Evolutionary conservation across 2,888 invertebrate genomes (phyloP), one percentile per base, ranked within the genome.

Genomic region (Villa cingulata): DNA sequence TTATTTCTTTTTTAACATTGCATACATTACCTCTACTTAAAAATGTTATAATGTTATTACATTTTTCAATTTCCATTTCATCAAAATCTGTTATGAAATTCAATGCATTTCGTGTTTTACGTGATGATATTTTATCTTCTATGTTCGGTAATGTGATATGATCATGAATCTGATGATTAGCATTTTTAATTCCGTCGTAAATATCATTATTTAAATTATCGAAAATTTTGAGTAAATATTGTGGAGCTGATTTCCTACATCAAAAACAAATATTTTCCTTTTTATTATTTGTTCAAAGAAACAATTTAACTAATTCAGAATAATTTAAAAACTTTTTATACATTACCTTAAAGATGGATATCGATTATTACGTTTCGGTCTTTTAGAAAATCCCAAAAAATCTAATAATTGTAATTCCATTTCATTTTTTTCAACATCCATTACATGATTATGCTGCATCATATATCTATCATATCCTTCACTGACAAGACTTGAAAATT

Each of bases 31-130:
- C 82, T 70, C 83, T 83, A 63, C 87, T 87, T 55, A 86, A 81
- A 70, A 94, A 92, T 58, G 90, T 91, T 78, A 92, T 86, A 59
- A 95, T 91, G 59, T 88, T 82, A 72, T 95, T 94, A 64, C 91
- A 89, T 60, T 85, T 82, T 59, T 87, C 84, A 56, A 92, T 86
- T 51, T 86, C 84, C 56, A 78, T 77, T 57, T 84, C 79, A 68
- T 89, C 89, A 56, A 81, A 79, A 16, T 80, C 80, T 58, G 82
- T 85, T 48, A 89, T 75, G 55, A 83, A 55, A 44, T 61, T 63
- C 17, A 32, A 80, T 65, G 73, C 74, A 63, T 72, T 74, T 54
- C 75, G 69, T 17, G 70, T 73, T 16, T 72, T 71, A 39, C 74
- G 66, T 38, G 75, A 71, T 55, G 70, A 72, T 53, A 74, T 72